Percentiles rank a stretch among this genome's conserved stretches.
Conservation (phyloP, 2,113 vertebrate species). For the Boleophthalmus pectinirostris region DNA sequence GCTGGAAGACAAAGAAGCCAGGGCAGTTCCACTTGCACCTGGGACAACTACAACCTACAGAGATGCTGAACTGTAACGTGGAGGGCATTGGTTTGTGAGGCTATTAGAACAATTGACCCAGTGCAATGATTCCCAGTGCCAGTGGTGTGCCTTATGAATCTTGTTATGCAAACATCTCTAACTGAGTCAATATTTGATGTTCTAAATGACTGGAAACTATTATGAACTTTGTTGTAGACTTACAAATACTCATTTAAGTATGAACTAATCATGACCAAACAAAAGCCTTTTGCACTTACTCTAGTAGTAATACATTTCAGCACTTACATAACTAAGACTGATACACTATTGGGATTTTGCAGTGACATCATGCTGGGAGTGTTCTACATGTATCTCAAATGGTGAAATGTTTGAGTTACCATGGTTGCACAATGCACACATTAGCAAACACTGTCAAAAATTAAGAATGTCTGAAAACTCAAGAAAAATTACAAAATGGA, state of each 20-base stretch:
- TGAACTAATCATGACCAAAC: slow-evolving; percentile 19
- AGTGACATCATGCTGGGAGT: no score
- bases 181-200: background rate
- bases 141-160: slow-evolving; percentile 54
- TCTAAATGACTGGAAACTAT: background rate
- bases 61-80: slow-evolving; percentile 81
- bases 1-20: slow-evolving; percentile 87
- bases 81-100: slow-evolving; percentile 63
- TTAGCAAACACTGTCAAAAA: no score
- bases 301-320: background rate
- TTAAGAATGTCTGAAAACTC: no score
- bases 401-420: no score
- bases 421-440: no score
- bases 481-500: no score
- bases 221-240: background rate
- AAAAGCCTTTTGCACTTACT: slow-evolving; percentile 41
- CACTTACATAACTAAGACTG: background rate
- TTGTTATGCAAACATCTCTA: slow-evolving; percentile 44
- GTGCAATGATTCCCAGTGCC: background rate
- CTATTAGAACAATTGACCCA: slow-evolving; percentile 9
- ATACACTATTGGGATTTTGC: background rate
- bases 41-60: slow-evolving; percentile 79
- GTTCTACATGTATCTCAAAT: no score
- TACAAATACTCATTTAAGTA: background rate
- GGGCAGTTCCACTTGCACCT: slow-evolving; percentile 87